Evolutionary conservation across 2,888 invertebrate genomes (phyloP), one percentile per base, ranked within the genome.

Genomic region (Agriopis aurantiaria): DNA sequence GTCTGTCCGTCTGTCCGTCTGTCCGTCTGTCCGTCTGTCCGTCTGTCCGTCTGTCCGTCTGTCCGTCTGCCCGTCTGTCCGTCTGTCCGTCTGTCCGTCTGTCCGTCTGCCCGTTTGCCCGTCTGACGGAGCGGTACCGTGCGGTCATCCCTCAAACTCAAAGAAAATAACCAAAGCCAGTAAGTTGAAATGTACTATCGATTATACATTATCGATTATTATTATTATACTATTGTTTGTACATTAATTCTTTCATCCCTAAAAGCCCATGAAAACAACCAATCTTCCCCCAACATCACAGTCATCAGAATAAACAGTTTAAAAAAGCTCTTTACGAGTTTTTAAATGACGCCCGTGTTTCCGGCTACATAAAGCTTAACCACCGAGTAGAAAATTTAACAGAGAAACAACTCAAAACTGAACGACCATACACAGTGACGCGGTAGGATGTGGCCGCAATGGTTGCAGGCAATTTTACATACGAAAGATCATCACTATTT

Each of bases 291-390:
- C 23, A 56, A 43, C 56, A 14, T 56, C 5, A 43, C 46, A 58
- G 11, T 33, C 46, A 33, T 48, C 58, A 58, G 33, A 58, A 46
- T 58, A 58, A 33, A 58, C 58, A 58, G 33, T 23, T 23, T 9
- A 46, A 46, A 46, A 51, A n/a, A 23, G 45, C 46, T 41, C 57
- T 71, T 74, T 68, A 72, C 69, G 69, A 65, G 69, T 72, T 72
- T 74, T 74, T 65, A 68, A 74, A 74, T 17, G 65, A 53, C 56
- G 23, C 17, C 51, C 17, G 4, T 51, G 51, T 43, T 41, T 61
- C 49, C 41, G 51, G 41, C 49, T 49, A 40, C 51, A 60, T 51
- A 49, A 40, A 52, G 61, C 52, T 61, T 51, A 61, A 43, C 8
- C 8, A 6, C 46, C 4, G 58, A 58, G 33, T 33, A 23, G 8